These are phyloP conservation scores for Mormoops blainvillei DNA, from an alignment of 2,113 vertebrate species.

Conservation along the genomic window DNA sequence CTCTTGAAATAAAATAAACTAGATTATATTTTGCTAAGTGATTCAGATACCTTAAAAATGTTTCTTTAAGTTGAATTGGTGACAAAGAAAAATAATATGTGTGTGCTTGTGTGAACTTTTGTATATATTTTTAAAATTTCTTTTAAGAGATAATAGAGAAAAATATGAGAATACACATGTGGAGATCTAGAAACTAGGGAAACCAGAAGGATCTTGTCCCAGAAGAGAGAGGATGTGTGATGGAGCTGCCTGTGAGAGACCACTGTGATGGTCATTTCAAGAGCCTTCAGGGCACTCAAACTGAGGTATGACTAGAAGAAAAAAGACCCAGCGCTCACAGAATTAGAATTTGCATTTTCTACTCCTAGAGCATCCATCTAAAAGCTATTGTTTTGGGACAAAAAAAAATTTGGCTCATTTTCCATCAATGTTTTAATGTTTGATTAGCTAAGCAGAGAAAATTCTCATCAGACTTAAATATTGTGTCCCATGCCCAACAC, in stretches of 20 bases:
- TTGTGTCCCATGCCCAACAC: not conserved
- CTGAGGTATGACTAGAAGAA: not conserved
- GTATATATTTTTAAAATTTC: not conserved
- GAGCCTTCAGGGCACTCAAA: not conserved
- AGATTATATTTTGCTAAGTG: not conserved
- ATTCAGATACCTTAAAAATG: not conserved
- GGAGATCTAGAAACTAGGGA: not conserved
- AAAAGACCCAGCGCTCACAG: not conserved
- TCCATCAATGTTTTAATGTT: not conserved
- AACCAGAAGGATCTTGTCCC: not conserved
- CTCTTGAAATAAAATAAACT: not conserved
- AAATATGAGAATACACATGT: not conserved
- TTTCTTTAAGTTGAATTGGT: not conserved
- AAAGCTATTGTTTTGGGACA: not conserved
- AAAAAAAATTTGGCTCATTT: not conserved
- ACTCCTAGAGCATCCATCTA: rapidly evolving
- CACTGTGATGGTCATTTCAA: not conserved
- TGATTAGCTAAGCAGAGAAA: not conserved
- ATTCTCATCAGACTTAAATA: not conserved
- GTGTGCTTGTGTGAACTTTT: not conserved
- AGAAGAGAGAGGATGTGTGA: not conserved
- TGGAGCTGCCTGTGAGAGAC: not conserved
- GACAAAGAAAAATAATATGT: not conserved
- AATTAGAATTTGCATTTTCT: not conserved
- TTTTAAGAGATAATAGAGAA: not conserved